A percentile compares a stretch with the other conserved stretches of the same genome.
Evolutionary conservation across 1,140 invertebrate species (phyloP).

Genomic region (Diachasmimorpha longicaudata): DNA sequence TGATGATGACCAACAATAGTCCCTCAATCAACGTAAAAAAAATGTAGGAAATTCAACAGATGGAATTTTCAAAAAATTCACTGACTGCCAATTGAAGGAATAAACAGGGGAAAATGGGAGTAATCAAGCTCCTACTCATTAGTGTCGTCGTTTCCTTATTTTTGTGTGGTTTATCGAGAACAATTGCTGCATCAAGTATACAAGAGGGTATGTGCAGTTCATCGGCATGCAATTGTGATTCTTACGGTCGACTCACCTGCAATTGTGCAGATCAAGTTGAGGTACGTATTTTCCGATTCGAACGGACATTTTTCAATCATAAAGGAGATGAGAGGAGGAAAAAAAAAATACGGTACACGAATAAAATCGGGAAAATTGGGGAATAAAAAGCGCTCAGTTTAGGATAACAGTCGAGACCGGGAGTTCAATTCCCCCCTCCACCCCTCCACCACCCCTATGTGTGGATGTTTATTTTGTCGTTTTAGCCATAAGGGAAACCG

Average conservation of each 20-base stretch:
- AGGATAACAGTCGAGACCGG: background rate
- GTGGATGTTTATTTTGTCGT: background rate
- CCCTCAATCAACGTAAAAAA: background rate
- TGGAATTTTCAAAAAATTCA: background rate
- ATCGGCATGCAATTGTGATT: slow-evolving; percentile 65
- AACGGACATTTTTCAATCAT: background rate
- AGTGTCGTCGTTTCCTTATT: slow-evolving; percentile 54
- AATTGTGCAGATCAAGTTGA: slow-evolving; percentile 63
- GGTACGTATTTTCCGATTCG: slow-evolving; percentile 49
- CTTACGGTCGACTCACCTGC: slow-evolving; percentile 65
- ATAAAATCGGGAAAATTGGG: slow-evolving; percentile 13
- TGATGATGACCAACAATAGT: background rate
- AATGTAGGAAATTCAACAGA: background rate
- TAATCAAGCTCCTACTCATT: slow-evolving; percentile 50
- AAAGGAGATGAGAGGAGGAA: background rate
- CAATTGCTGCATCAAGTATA: slow-evolving; percentile 42
- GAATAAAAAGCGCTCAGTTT: slow-evolving; percentile 18
- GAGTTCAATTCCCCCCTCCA: background rate
- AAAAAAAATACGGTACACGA: background rate
- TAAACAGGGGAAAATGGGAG: slow-evolving; percentile 45
- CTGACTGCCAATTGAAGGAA: background rate
- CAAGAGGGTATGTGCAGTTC: slow-evolving; percentile 63
- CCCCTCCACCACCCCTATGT: no score
- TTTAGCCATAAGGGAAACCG: slow-evolving; percentile 1
- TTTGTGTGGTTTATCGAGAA: slow-evolving; percentile 47